Evolutionary conservation across 2,888 invertebrate genomes (phyloP).

Genomic region (Drosophila subsilvestris): DNA sequence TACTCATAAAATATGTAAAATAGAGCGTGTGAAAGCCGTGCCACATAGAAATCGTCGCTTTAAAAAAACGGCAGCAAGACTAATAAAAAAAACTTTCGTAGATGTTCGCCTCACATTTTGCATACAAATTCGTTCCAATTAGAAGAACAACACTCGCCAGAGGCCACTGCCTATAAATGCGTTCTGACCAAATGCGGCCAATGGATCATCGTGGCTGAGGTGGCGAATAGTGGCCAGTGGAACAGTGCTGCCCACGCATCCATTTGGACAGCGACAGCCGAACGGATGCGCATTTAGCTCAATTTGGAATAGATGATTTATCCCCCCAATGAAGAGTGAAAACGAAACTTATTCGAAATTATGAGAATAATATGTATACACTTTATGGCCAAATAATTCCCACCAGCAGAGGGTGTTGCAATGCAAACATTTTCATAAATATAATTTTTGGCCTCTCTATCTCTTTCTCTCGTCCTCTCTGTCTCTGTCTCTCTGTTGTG

Average conservation of each 20-base stretch:
- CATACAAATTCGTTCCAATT: slow-evolving; percentile 74
- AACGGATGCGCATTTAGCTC: slow-evolving; percentile 57
- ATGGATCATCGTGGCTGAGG: slow-evolving; percentile 3
- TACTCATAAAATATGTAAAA: slow-evolving; percentile 60
- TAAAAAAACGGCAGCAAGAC: slow-evolving; percentile 48
- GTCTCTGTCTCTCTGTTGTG: slow-evolving; percentile 23
- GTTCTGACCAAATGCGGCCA: slow-evolving; percentile 53
- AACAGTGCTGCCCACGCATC: slow-evolving; percentile 51
- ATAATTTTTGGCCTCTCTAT: slow-evolving; percentile 36
- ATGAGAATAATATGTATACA: slow-evolving; percentile 4
- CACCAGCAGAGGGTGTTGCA: slow-evolving; percentile 16
- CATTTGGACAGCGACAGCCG: slow-evolving; percentile 47
- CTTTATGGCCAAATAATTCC: slow-evolving; percentile 28
- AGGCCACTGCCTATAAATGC: slow-evolving; percentile 36
- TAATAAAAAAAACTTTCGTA: slow-evolving; percentile 43
- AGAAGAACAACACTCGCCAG: slow-evolving; percentile 59
- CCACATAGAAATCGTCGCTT: slow-evolving; percentile 40
- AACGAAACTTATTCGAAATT: slow-evolving; percentile 20
- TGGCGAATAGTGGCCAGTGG: neutral
- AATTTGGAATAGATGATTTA: slow-evolving; percentile 5
- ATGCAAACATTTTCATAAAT: slow-evolving; percentile 36
- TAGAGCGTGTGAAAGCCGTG: slow-evolving; percentile 74
- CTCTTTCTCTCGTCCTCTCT: neutral
- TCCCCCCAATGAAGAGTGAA: slow-evolving; percentile 25
- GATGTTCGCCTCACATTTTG: slow-evolving; percentile 53